A percentile compares a stretch with the other conserved stretches of the same genome.
These are phyloP conservation scores for Azemiops feae DNA, from an alignment of 2,113 vertebrate species.

Conservation along the genomic window DNA sequence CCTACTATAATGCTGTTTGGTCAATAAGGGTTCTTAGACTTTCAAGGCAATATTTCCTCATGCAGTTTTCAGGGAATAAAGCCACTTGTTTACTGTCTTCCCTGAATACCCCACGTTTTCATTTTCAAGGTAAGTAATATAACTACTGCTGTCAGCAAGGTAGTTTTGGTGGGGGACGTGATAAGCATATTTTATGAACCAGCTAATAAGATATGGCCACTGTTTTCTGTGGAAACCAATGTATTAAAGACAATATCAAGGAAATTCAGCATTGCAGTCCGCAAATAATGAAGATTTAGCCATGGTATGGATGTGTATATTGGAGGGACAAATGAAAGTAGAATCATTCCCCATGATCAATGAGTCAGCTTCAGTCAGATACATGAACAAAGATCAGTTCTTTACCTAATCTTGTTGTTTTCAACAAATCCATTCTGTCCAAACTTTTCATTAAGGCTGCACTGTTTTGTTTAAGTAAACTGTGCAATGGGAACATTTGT, in stretches of 20 bases:
- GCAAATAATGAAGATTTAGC: not conserved
- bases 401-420: accelerated
- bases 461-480: constrained; percentile 9
- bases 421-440: not conserved
- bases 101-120: constrained; percentile 22
- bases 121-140: not conserved
- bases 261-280: not conserved
- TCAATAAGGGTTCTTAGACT: accelerated
- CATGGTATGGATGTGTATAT: not conserved
- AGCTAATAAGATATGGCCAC: not conserved
- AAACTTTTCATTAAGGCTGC: not conserved
- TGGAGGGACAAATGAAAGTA: not conserved
- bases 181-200: not conserved
- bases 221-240: constrained; percentile 1
- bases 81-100: not conserved
- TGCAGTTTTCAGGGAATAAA: constrained; percentile 33
- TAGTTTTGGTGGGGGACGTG: not conserved
- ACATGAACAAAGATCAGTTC: not conserved
- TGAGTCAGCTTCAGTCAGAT: not conserved
- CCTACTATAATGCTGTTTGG: not conserved
- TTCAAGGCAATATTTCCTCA: constrained; percentile 19
- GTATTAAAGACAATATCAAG: not conserved
- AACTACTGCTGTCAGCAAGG: not conserved
- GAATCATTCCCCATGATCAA: not conserved
- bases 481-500: constrained; percentile 17